Conservation (phyloP, 2,797 vertebrate genomes). For the Sparus aurata region DNA sequence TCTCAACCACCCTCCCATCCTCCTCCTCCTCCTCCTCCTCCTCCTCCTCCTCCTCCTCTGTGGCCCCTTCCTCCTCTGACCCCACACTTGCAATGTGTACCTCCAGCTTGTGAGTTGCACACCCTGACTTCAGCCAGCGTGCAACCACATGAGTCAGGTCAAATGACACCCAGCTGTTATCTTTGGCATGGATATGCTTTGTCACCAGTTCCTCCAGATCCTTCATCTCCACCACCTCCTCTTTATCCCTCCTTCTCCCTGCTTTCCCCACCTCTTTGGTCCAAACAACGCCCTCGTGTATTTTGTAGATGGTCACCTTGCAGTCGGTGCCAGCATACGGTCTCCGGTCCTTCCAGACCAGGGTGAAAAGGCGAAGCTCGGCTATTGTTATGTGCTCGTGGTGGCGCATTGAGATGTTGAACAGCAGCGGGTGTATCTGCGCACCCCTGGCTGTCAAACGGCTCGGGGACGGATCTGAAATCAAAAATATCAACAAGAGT, state of each 20-base stretch:
- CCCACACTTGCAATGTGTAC: constrained; percentile 87
- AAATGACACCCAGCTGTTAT: constrained; percentile 94
- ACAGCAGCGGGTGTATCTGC: constrained; percentile 90
- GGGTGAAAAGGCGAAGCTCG: constrained; percentile 91
- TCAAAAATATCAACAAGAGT: constrained; percentile 58
- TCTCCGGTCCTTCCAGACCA: constrained; percentile 85
- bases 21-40: constrained; percentile 32
- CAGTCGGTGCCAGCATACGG: constrained; percentile 83
- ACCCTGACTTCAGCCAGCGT: constrained; percentile 87
- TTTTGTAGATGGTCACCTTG: constrained; percentile 91
- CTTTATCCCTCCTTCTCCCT: constrained; percentile 66
- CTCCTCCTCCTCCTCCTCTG: constrained; percentile 58
- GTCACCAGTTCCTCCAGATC: constrained; percentile 86
- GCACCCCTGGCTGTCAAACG: constrained; percentile 80
- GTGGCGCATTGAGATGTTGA: constrained; percentile 93
- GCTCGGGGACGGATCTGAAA: constrained; percentile 89
- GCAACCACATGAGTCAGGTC: constrained; percentile 90
- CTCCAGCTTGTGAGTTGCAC: constrained; percentile 86
- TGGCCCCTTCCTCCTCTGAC: constrained; percentile 48
- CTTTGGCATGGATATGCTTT: constrained; percentile 85
- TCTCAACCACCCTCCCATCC: constrained; percentile 62
- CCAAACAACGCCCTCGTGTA: constrained; percentile 78
- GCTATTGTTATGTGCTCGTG: constrained; percentile 91
- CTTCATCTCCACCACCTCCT: constrained; percentile 69
- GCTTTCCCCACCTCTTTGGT: constrained; percentile 65